These are phyloP conservation scores for Formica aserva DNA, from an alignment of 2,888 invertebrate genomes.

Conservation along the genomic window DNA sequence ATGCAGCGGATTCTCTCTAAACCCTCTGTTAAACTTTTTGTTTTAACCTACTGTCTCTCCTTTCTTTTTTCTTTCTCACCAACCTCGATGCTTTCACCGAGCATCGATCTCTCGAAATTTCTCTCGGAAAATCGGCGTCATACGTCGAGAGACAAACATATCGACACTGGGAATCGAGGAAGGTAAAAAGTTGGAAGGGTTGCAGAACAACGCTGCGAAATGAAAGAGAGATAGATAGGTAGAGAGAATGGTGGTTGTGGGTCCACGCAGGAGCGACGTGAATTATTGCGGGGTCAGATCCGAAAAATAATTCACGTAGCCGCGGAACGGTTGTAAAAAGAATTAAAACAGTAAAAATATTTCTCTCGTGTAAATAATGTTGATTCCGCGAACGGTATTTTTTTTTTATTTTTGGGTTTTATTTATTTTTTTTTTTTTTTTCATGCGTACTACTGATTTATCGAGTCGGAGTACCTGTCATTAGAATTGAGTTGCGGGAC, in stretches of 20 bases:
- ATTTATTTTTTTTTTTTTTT: not conserved
- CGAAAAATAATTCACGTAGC: conserved; percentile 40
- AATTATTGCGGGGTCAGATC: conserved; percentile 24
- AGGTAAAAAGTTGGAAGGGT: conserved; percentile 38
- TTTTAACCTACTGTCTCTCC: not conserved
- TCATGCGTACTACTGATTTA: conserved; percentile 16
- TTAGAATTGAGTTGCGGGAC: conserved; percentile 32
- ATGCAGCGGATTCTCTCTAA: conserved; percentile 25
- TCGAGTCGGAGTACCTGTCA: conserved; percentile 17
- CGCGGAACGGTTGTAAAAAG: conserved; percentile 18
- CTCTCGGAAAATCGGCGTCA: conserved; percentile 39
- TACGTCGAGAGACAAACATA: conserved; percentile 37
- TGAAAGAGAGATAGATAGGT: conserved; percentile 18
- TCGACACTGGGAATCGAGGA: conserved; percentile 34
- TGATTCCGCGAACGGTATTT: not conserved
- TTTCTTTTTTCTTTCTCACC: not conserved
- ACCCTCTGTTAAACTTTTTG: conserved; percentile 28
- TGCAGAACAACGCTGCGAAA: conserved; percentile 15
- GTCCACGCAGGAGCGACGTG: conserved; percentile 21
- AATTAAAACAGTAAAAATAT: conserved; percentile 38
- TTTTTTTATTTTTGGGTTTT: not conserved
- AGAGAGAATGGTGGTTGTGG: not conserved
- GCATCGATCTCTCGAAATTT: conserved; percentile 46
- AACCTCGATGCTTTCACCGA: conserved; percentile 21
- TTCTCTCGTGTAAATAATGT: conserved; percentile 33